A percentile compares a stretch with the other conserved stretches of the same genome.
Evolutionary conservation across 2,888 invertebrate genomes (phyloP).

Genomic region (Camptogramma bilineatum): DNA sequence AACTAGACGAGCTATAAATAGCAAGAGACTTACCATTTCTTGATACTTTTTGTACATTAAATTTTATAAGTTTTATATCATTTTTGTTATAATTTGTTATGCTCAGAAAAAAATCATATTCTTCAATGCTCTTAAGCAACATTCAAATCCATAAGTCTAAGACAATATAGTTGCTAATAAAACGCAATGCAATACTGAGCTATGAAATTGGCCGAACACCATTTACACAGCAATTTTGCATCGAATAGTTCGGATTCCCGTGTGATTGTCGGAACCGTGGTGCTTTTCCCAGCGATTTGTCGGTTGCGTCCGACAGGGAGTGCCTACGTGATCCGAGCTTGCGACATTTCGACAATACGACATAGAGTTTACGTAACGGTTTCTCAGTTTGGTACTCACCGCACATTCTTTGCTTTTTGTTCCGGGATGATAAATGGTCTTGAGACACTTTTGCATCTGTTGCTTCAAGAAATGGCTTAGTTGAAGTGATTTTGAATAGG

Average conservation of each 20-base stretch:
- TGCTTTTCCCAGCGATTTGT: constrained; percentile 64
- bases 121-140: too few species aligned
- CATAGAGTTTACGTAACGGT: constrained; percentile 64
- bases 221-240: constrained; percentile 33
- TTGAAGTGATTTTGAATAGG: constrained; percentile 24
- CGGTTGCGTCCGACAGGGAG: constrained; percentile 60
- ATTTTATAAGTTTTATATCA: too few species aligned
- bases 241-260: constrained; percentile 59
- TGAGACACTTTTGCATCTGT: constrained; percentile 43
- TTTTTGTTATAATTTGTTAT: too few species aligned
- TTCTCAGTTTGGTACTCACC: constrained; percentile 43
- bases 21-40: too few species aligned
- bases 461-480: constrained; percentile 28
- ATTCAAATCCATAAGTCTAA: too few species aligned
- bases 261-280: constrained; percentile 60
- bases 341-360: constrained; percentile 77
- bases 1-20: too few species aligned
- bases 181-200: constrained; percentile 23
- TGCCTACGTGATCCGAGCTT: constrained; percentile 70
- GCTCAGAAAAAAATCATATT: too few species aligned
- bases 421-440: constrained; percentile 46
- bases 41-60: too few species aligned
- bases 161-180: constrained; percentile 13
- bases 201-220: constrained; percentile 32
- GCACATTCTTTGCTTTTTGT: constrained; percentile 46